These are phyloP conservation scores for Bimastos eiseni DNA, from an alignment of 2,888 invertebrate species.

Conservation along the genomic window DNA sequence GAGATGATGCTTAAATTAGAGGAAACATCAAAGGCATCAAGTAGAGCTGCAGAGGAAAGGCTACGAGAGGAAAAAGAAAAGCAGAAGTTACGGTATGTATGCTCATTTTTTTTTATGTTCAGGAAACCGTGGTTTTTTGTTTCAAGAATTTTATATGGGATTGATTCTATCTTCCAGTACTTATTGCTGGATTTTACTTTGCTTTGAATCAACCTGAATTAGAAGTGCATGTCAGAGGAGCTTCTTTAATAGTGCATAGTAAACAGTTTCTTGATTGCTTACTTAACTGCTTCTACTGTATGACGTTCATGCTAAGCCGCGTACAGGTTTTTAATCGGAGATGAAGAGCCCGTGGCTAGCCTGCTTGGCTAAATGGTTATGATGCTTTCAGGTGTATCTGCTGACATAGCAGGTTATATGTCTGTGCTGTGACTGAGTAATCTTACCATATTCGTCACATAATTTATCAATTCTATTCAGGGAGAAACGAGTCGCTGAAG, in stretches of 20 bases:
- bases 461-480: not conserved
- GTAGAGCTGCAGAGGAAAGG: not conserved
- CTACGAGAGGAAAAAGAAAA: slow-evolving; percentile 18
- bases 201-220: not conserved
- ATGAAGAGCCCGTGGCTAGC: not conserved
- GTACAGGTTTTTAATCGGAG: not conserved
- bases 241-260: not conserved
- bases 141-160: not conserved
- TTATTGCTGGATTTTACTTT: not conserved
- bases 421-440: not conserved
- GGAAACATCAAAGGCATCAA: slow-evolving; percentile 18
- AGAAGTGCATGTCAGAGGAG: not conserved
- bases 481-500: not conserved
- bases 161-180: not conserved
- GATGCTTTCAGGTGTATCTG: not conserved
- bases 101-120: not conserved
- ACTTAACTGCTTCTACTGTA: too few species aligned
- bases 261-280: not conserved
- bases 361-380: not conserved
- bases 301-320: too few species aligned
- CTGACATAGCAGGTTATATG: not conserved
- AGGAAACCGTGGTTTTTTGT: not conserved
- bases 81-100: slow-evolving; percentile 1
- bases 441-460: not conserved
- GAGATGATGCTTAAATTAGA: slow-evolving; percentile 19